A percentile compares a stretch with the other conserved stretches of the same genome.
Conservation (phyloP, 2,888 invertebrate genomes). For the Sphecodes monilicornis region DNA sequence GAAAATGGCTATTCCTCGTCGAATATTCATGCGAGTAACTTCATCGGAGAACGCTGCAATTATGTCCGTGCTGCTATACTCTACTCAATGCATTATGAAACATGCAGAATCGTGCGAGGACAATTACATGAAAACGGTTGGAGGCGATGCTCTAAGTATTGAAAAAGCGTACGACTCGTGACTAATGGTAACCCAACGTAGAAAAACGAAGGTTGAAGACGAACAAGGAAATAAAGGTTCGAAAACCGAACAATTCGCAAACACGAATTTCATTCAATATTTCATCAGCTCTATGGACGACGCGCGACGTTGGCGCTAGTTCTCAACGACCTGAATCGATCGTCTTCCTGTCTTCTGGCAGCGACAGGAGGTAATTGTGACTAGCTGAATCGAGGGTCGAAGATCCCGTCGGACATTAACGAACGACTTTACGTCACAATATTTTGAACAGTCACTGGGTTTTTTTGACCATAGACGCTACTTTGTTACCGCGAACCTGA, state of each 20-base stretch:
- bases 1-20: not conserved
- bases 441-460: not conserved
- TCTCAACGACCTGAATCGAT: constrained; percentile 42
- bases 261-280: constrained; percentile 78
- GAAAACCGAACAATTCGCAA: constrained; percentile 71
- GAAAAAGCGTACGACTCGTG: constrained; percentile 27
- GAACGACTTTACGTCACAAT: not conserved
- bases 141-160: not conserved
- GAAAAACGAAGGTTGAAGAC: constrained; percentile 2
- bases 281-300: constrained; percentile 73
- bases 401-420: not conserved
- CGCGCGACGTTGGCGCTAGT: constrained; percentile 42
- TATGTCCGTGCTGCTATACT: not conserved
- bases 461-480: not conserved
- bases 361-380: constrained; percentile 35
- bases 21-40: not conserved
- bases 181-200: constrained; percentile 47
- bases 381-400: constrained; percentile 22
- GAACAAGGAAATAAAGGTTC: constrained; percentile 24
- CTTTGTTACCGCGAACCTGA: not conserved
- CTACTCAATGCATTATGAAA: too few relatives aligned
- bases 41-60: not conserved
- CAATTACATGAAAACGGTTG: not conserved
- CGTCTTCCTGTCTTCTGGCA: constrained; percentile 35
- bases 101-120: not conserved